Evolutionary conservation across 2,888 invertebrate genomes (phyloP), one percentile per base, ranked within the genome.

Genomic region (Eurytoma adleriae): DNA sequence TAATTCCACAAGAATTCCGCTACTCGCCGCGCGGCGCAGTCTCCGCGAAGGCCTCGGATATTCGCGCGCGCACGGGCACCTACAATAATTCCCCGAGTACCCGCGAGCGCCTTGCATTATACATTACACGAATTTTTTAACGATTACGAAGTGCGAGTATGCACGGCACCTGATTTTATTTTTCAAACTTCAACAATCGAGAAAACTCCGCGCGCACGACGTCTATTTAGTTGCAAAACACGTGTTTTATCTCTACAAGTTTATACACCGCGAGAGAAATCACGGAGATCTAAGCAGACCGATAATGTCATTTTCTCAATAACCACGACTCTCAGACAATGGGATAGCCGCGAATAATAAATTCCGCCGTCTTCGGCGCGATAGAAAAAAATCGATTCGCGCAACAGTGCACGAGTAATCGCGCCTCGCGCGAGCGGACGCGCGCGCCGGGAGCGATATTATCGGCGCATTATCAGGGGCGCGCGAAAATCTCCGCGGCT

Each of bases 1-100:
- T 69, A 80, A 76, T 56, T 72, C 76, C 56, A 48, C 62, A 74
- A 76, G 76, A 66, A 75, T 80, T 71, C 67, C 3, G 48, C 54
- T 16, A 2, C 27, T 61, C 66, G 50, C n/a, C n/a, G 27, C n/a
- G 27, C 40, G 40, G 40, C 40, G 40, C 40, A 40, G 40, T 40
- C 3, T 40, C 16, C 20, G 67, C 59, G 61, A 54, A 62, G 52
- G 27, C 61, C 54, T 67, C 66, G 20, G 40, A 54, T 68, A 54
- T 54, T 68, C 18, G 27, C 52, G 52, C 52, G 52, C 16, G 10
- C 40, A 10, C 40, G 10, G 40, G 40, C 40, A 40, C 16, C 27
- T 14, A 68, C 52, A 16, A 54, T 68, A 54, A 54, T 68, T 54
- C 68, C 13, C 40, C 40, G 40, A 40, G 10, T 40, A 40, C 40